Evolutionary conservation across 2,888 invertebrate species (phyloP), one percentile per base, ranked within the genome.

Genomic region (Flexamia atlantica): DNA sequence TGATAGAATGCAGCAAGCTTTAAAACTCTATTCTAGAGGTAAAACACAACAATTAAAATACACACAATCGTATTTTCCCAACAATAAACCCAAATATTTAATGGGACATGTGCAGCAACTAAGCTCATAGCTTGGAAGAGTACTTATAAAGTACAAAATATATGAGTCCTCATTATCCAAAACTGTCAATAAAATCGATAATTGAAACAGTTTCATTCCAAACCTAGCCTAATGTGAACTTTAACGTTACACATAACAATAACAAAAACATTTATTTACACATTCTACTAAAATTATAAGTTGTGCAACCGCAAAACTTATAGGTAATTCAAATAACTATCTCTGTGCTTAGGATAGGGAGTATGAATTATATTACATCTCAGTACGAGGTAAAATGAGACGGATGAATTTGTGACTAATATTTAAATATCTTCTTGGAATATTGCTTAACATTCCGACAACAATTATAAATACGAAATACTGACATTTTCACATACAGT

Each of bases 401-500:
- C 14, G 20, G 20, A 20, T 10, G 17, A 53, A 53, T 23, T 23
- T 2, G 1, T 3, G 23, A 53, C 10, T 64, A 64, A 28, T n/a
- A 30, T 14, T 25, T 28, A 28, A 64, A 64, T 64, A 64, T 64
- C 64, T 30, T 64, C 30, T 20, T 57, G 23, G 14, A 25, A 64
- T 64, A 64, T 64, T 64, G 64, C 64, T 64, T 1, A 64, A 64
- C 64, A 28, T 64, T 64, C 64, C 64, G 30, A 64, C 64, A 28
- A 64, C 10, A 53, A 23, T 10, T 53, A 53, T 64, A 64, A 64
- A 64, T 64, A 64, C 14, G 64, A 64, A 64, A 64, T 64, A 64
- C 64, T 64, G 64, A 64, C 64, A 64, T 64, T 64, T 64, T 64
- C 64, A 64, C 64, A 64, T 28, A 64, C 64, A 57, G 64, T 64